These are phyloP conservation scores for Drosophila ironensis DNA, from an alignment of 1,140 invertebrate genomes.

Conservation along the genomic window DNA sequence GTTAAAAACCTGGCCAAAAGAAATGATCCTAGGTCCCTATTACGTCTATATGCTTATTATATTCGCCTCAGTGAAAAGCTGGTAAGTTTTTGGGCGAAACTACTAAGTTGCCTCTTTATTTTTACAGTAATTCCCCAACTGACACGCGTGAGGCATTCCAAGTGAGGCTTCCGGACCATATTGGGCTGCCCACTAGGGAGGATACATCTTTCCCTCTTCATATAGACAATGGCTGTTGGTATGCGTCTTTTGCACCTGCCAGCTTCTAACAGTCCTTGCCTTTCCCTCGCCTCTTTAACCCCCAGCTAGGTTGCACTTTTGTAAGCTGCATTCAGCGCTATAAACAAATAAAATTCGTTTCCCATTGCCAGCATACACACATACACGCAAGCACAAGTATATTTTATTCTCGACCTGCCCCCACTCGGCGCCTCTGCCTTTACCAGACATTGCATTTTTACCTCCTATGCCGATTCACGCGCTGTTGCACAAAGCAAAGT, in stretches of 20 bases:
- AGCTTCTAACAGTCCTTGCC: slow-evolving; percentile 3
- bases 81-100: too few species aligned
- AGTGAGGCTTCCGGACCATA: slow-evolving; percentile 44
- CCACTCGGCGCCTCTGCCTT: slow-evolving; percentile 24
- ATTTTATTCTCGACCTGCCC: slow-evolving; percentile 4
- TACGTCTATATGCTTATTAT: too few species aligned
- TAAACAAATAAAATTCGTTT: slow-evolving; percentile 70
- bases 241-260: slow-evolving; percentile 48
- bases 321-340: slow-evolving; percentile 48
- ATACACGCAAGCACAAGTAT: neutral
- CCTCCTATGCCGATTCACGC: slow-evolving; percentile 57
- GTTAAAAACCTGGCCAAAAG: too few species aligned
- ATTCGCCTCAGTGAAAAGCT: too few species aligned
- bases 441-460: slow-evolving; percentile 69
- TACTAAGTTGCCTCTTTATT: too few species aligned
- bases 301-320: slow-evolving; percentile 67
- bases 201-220: slow-evolving; percentile 22
- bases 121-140: too few species aligned
- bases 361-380: neutral
- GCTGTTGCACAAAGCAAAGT: slow-evolving; percentile 76
- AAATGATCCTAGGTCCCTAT: too few species aligned
- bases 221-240: slow-evolving; percentile 55
- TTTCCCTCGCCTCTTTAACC: slow-evolving; percentile 18
- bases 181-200: neutral
- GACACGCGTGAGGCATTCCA: slow-evolving; percentile 2